Evolutionary conservation across 2,888 invertebrate genomes (phyloP).

Genomic region (Timandra comae): DNA sequence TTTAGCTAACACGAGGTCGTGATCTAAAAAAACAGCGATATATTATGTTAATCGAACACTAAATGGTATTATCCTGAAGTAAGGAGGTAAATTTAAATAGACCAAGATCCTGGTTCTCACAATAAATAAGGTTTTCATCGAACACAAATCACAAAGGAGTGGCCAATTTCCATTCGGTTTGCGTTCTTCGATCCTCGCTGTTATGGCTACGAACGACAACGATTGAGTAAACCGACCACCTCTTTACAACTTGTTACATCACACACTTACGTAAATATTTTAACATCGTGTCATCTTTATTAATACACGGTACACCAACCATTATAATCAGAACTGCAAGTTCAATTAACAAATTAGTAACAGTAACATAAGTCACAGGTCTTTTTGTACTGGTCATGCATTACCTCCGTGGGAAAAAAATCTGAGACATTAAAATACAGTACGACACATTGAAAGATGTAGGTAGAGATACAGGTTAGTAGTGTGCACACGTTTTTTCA

Average conservation of each 20-base stretch:
- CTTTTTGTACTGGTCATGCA: constrained; percentile 16
- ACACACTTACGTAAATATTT: constrained; percentile 50
- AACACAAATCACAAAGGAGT: constrained; percentile 4
- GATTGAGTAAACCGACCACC: constrained; percentile 19
- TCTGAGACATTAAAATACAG: constrained; percentile 27
- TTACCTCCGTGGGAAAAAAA: constrained; percentile 41
- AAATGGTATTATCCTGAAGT: no score
- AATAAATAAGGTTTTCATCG: no score
- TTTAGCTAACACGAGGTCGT: no score
- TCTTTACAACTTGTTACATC: constrained; percentile 32
- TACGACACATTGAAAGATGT: constrained; percentile 31
- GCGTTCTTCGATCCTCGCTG: constrained; percentile 10
- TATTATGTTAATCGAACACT: no score
- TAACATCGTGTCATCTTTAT: constrained; percentile 57
- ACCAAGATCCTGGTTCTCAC: constrained; percentile 17
- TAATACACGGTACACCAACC: constrained; percentile 34
- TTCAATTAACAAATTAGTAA: constrained; percentile 3
- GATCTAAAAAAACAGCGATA: no score
- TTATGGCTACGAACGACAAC: constrained; percentile 10
- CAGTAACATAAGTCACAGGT: constrained; percentile 12
- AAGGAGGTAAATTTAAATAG: constrained; percentile 9
- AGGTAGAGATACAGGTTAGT: constrained; percentile 34
- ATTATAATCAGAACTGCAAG: constrained; percentile 25
- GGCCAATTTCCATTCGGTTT: constrained; percentile 12
- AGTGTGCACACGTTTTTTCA: constrained; percentile 34